These are phyloP conservation scores for Menidia menidia DNA, from an alignment of 2,797 vertebrate genomes.

Conservation along the genomic window DNA sequence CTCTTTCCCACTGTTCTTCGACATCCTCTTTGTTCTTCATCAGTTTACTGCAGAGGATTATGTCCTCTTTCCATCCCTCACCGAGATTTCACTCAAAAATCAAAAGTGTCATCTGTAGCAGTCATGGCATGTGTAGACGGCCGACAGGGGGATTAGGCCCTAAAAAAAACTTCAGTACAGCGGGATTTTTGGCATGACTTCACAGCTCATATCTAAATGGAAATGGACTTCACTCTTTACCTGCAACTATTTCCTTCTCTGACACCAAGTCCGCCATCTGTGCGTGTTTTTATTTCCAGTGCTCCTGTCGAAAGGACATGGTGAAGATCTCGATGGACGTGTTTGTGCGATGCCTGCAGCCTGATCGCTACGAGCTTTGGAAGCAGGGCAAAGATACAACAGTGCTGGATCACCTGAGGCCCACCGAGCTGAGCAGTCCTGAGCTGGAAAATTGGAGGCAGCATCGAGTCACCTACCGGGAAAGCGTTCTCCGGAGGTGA, in stretches of 20 bases:
- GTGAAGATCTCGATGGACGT: slow-evolving; percentile 99
- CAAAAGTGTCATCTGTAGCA: not conserved
- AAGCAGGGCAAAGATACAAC: slow-evolving; percentile 93
- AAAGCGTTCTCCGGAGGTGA: slow-evolving; percentile 90
- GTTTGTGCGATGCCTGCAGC: slow-evolving; percentile 95
- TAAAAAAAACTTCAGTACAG: not conserved
- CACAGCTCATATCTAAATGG: too few species aligned
- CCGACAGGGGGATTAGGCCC: not conserved
- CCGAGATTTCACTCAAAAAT: slow-evolving; percentile 21
- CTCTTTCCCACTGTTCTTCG: not conserved
- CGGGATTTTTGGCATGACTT: too few species aligned
- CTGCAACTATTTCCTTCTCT: slow-evolving; percentile 1
- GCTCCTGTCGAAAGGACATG: slow-evolving; percentile 96
- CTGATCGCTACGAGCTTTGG: slow-evolving; percentile 94
- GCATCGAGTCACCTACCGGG: slow-evolving; percentile 83
- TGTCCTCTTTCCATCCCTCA: slow-evolving; percentile 4
- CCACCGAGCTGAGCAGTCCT: slow-evolving; percentile 88
- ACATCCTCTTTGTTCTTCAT: not conserved
- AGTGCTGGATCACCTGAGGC: slow-evolving; percentile 90
- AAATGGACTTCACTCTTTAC: not conserved
- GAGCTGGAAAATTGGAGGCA: slow-evolving; percentile 92
- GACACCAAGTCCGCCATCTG: not conserved
- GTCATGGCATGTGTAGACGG: slow-evolving; percentile 7
- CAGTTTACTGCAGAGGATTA: not conserved
- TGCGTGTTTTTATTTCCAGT: slow-evolving; percentile 59